Base-by-base conservation (phyloP, 2,888 invertebrate genomes). In the Chesias legatella region DNA sequence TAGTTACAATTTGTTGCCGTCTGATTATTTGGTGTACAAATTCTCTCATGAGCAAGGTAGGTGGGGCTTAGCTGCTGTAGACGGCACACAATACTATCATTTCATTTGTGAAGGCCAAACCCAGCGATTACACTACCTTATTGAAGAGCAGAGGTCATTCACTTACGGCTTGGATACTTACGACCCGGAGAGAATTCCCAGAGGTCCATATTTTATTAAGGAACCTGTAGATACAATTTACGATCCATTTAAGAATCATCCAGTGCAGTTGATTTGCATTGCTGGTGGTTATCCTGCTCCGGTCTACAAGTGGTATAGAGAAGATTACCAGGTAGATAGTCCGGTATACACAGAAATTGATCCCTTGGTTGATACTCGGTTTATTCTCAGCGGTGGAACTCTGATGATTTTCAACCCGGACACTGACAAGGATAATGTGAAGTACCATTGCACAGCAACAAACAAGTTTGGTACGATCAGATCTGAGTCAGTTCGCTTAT, bases 261-360 rank as follows among this genome's bases (percentile, higher is more conserved):
- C 95, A 79, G 92, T 96, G 0, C 90, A 93, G 6, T 73, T 98
- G 6, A 93, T 93, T 53, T 96, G 96, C 63, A 85, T 95, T 42
- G 95, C 95, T 53, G 94, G 92, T 52, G 98, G 97, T 0, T 97
- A 93, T 74, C 98, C 98, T 3, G 92, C 95, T 10, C 97, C 98
- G 0, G 91, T 91, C 0, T 98, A 98, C 68, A 92, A 93, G 63
- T 98, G 97, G 98, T 97, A 91, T 69, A 92, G 93, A 67, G 97
- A 97, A 83, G 93, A 95, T 58, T 97, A 95, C 72, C 91, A 94
- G 57, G 94, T 95, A 52, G 95, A 95, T 67, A 90, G 91, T 36
- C 80, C 95, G 7, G 88, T 93, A 41, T 93, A 93, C 32, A 90
- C 84, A 35, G 89, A 90, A 70, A 95, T 98, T 54, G 92, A 98